Percentiles rank a stretch among this genome's conserved stretches.
These are phyloP conservation scores for Hydra vulgaris DNA, from an alignment of 30 jellyfish, hydroid and myxozoan genomes.

Conservation along the genomic window DNA sequence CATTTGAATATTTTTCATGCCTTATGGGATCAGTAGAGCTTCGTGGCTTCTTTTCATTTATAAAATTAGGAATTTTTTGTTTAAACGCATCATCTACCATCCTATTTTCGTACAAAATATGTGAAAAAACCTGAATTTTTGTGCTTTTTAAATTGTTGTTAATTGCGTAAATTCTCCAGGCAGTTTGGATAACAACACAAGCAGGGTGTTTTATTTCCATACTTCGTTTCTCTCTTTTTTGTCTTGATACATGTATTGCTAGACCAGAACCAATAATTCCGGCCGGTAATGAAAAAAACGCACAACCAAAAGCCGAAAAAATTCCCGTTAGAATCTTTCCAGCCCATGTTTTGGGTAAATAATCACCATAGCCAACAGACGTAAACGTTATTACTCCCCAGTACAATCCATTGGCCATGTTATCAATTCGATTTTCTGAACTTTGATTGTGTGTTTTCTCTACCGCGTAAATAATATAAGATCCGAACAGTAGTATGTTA, in stretches of 20 bases:
- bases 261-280: constrained; percentile 38
- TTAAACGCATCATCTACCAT: not conserved
- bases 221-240: constrained; percentile 8
- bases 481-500: constrained; percentile 49
- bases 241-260: constrained; percentile 25
- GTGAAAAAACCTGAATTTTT: constrained; percentile 1
- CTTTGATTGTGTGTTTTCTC: constrained; percentile 6
- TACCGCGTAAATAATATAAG: constrained; percentile 44
- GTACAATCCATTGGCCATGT: constrained; percentile 74
- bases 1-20: not conserved
- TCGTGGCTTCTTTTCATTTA: not conserved
- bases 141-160: constrained; percentile 9
- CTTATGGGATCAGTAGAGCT: not conserved
- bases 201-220: constrained; percentile 26
- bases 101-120: not conserved
- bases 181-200: constrained; percentile 16
- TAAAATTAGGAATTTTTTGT: too few species aligned
- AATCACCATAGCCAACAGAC: constrained; percentile 87
- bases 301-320: constrained; percentile 75
- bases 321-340: constrained; percentile 68
- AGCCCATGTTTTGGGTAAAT: constrained; percentile 79
- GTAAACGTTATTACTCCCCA: constrained; percentile 72
- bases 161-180: constrained; percentile 25
- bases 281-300: constrained; percentile 88
- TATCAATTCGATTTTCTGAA: constrained; percentile 45